Base-by-base conservation (phyloP, 2,888 invertebrate genomes). In the Heterodera filipjevi region DNA sequence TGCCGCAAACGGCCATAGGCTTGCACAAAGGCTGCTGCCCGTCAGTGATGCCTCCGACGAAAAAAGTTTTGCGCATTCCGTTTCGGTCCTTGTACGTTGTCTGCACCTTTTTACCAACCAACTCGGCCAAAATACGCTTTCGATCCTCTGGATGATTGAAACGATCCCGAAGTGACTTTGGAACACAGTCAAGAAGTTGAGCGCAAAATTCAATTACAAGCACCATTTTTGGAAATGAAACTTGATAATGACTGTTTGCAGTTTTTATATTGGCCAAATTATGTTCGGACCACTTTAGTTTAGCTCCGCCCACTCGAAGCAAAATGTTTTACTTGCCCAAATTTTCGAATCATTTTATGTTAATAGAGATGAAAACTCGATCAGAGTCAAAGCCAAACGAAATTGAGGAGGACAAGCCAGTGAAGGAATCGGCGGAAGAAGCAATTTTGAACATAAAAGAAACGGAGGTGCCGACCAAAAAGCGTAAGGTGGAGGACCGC, bases 41-140 rank as follows among this genome's bases (percentile, higher is more conserved):
- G n/a, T 71, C 44, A 10, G n/a, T 71, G 8, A 71, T 44, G 30
- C 46, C 71, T 27, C 46, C 71, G 10, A 71, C 27, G 12, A 71
- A 71, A 27, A 71, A 71, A 12, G 30, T 32, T 71, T 71, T 71
- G 6, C 30, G n/a, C 12, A 30, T n/a, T 27, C 71, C 71, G 10
- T 71, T 71, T n/a, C 27, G n/a, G 46, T 71, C 32, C 1, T 27
- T n/a, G 27, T 71, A 71, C 5, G 71, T 71, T n/a, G 71, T 71
- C 8, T 32, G n/a, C 10, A 71, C 39, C 27, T 71, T 71, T 30
- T 71, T 71, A 1, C 71, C 71, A 44, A 44, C 30, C 8, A 71
- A 10, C 12, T 32, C 2, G 8, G n/a, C 30, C 32, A 71, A 30
- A 30, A 71, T 12, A 44, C 46, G 39, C n/a, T 5, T 30, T n/a